Conservation (phyloP, 2,797 vertebrate genomes). For the Picus viridis region DNA sequence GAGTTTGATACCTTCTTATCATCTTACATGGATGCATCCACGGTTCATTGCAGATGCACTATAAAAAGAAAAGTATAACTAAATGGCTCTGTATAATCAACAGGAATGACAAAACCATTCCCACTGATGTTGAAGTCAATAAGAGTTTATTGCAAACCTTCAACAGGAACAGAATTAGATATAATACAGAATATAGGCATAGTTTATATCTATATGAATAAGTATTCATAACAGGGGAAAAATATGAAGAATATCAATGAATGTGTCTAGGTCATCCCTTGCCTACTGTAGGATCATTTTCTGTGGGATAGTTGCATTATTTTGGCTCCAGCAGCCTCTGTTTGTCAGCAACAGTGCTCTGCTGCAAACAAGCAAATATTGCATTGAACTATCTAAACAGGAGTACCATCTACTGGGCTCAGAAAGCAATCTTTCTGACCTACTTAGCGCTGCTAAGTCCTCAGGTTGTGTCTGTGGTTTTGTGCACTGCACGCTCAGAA, state of each 20-base stretch:
- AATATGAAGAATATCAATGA: background rate
- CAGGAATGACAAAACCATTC: background rate
- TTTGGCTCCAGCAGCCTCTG: background rate
- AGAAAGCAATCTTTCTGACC: constrained; percentile 57
- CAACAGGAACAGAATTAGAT: background rate
- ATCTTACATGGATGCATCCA: background rate
- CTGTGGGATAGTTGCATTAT: background rate
- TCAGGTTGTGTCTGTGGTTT: background rate
- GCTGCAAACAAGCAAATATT: constrained; percentile 11
- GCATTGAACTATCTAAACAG: constrained; percentile 59
- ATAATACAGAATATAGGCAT: background rate
- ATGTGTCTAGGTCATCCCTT: background rate
- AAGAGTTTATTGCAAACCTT: constrained; percentile 22
- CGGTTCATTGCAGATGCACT: background rate
- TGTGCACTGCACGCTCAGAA: background rate
- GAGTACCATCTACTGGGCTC: constrained; percentile 71
- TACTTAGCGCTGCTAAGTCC: constrained; percentile 20
- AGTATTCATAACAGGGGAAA: background rate
- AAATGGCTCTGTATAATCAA: constrained; percentile 11
- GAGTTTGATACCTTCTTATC: background rate
- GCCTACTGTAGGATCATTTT: background rate
- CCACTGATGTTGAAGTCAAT: background rate
- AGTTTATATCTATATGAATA: background rate
- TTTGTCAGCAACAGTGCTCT: constrained; percentile 3
- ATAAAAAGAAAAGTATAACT: constrained; percentile 27